These are phyloP conservation scores for Cryptophagus acutangulus DNA, from an alignment of 2,888 invertebrate genomes.

Conservation along the genomic window DNA sequence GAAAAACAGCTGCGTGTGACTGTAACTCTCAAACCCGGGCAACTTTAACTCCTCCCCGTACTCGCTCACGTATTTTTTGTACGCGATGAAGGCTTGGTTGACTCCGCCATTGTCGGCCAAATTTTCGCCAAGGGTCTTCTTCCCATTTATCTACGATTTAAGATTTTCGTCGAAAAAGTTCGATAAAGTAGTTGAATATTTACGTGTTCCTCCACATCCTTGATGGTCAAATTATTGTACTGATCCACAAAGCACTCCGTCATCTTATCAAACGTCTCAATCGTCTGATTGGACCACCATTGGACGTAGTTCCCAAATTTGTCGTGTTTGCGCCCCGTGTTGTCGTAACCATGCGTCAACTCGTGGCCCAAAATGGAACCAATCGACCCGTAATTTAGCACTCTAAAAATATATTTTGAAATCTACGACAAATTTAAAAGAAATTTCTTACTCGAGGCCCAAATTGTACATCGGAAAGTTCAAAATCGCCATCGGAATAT, in stretches of 20 bases:
- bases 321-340: constrained; percentile 76
- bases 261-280: constrained; percentile 67
- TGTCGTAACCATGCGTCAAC: constrained; percentile 58
- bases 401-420: constrained; percentile 50
- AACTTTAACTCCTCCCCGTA: constrained; percentile 60
- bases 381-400: constrained; percentile 76
- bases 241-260: constrained; percentile 83
- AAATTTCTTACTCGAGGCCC: constrained; percentile 69
- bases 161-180: too few species aligned
- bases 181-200: constrained; percentile 34
- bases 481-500: constrained; percentile 77
- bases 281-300: constrained; percentile 84
- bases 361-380: constrained; percentile 76
- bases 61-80: constrained; percentile 55
- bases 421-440: not conserved
- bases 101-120: constrained; percentile 81
- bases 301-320: constrained; percentile 78
- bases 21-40: constrained; percentile 69
- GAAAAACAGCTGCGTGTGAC: constrained; percentile 73
- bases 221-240: constrained; percentile 64
- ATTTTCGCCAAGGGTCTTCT: constrained; percentile 72
- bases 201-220: constrained; percentile 60
- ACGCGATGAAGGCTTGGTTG: constrained; percentile 66
- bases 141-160: constrained; percentile 63
- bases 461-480: constrained; percentile 81